Conservation (phyloP, 2,888 invertebrate genomes). For the Mimas tiliae region DNA sequence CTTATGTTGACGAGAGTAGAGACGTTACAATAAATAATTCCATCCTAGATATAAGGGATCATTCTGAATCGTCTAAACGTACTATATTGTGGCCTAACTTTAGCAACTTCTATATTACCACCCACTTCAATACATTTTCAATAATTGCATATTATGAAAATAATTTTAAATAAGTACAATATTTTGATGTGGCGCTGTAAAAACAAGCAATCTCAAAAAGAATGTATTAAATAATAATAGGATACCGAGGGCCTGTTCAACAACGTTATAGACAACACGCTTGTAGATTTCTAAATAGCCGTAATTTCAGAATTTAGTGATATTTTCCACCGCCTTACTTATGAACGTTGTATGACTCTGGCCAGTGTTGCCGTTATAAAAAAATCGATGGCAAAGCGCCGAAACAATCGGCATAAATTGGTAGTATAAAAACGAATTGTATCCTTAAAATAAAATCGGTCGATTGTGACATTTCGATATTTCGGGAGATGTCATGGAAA, state of each 20-base stretch:
- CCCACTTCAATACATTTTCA: neutral
- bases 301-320: no score
- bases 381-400: no score
- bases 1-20: neutral
- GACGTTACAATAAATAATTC: conserved; percentile 3
- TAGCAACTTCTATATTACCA: neutral
- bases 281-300: neutral
- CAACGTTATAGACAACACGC: neutral
- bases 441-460: no score
- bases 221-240: neutral
- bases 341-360: no score
- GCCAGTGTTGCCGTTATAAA: no score
- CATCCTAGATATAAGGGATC: neutral
- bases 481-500: no score
- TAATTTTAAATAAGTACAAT: no score
- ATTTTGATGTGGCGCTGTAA: neutral
- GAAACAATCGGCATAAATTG: no score
- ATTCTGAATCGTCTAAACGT: neutral
- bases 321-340: no score
- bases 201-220: neutral
- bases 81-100: neutral
- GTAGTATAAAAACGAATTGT: no score
- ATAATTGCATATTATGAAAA: no score
- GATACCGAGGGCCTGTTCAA: neutral
- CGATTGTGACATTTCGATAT: no score